A percentile compares a stretch with the other conserved stretches of the same genome.
Conservation (phyloP, 2,888 invertebrate genomes). For the Zaprionus lineosus region DNA sequence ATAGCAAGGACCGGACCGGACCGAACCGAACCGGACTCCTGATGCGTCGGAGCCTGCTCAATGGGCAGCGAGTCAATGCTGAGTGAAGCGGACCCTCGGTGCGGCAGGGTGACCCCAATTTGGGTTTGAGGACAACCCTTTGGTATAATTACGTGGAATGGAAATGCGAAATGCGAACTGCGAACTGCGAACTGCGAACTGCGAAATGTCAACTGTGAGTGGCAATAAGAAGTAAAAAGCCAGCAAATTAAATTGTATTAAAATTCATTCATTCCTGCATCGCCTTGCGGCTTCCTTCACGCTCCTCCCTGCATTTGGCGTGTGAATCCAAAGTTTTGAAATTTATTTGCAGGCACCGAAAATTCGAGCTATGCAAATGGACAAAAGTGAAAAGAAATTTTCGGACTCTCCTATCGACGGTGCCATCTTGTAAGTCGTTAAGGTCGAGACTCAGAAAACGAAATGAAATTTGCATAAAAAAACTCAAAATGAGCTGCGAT, state of each 20-base stretch:
- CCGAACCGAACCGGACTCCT: too few relatives aligned
- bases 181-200: too few relatives aligned
- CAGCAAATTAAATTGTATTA: constrained; percentile 72
- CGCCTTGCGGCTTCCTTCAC: too few relatives aligned
- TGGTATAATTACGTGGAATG: constrained; percentile 67
- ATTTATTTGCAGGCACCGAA: constrained; percentile 9
- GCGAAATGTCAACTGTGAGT: constrained; percentile 66
- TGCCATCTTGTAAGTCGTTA: constrained; percentile 52
- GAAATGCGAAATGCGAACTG: too few relatives aligned
- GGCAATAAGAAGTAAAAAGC: constrained; percentile 41
- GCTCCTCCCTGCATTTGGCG: too few relatives aligned
- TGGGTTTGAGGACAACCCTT: constrained; percentile 52
- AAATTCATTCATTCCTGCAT: constrained; percentile 46
- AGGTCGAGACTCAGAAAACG: constrained; percentile 35
- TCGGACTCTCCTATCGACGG: constrained; percentile 61
- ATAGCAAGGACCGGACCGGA: constrained; percentile 47
- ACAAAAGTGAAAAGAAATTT: constrained; percentile 40
- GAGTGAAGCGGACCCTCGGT: neutral
- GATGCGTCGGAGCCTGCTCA: constrained; percentile 53
- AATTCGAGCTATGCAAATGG: constrained; percentile 49
- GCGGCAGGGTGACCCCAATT: constrained; percentile 59
- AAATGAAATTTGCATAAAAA: constrained; percentile 57
- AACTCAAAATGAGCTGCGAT: too few relatives aligned
- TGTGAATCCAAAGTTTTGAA: constrained; percentile 64
- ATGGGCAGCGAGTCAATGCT: too few relatives aligned